Evolutionary conservation across 1,140 invertebrate genomes (phyloP), one percentile per base, ranked within the genome.

Genomic region (Gonatopus flavifemur): DNA sequence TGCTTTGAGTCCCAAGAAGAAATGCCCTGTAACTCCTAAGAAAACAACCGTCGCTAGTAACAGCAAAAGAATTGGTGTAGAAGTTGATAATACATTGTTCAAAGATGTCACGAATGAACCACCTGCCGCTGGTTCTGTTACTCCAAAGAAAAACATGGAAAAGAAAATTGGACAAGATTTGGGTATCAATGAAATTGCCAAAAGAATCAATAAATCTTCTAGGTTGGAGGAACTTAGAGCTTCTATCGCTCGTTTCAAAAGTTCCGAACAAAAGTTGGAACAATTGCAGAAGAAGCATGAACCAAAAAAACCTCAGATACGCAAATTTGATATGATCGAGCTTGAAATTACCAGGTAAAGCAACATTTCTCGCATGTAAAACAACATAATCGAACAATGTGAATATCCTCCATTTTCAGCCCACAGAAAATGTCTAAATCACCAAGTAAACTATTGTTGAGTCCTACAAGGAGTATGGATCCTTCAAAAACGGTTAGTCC

Each of bases 321-420:
- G 86, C 62, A 82, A 84, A 61, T 89, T 90, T 60, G 82, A 86
- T 45, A 82, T 82, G 16, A 86, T 90, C 66, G 81, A 90, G 68
- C 69, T 90, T 58, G 86, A 89, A 78, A 80, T n/a, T 90, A 58
- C 81, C 86, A 38, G 87, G 86, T 88, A 69, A 72, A 62, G 62
- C 28, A 30, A 24, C 9, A 41, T 13, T 37, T 35, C n/a, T n/a
- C n/a, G n/a, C n/a, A n/a, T n/a, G n/a, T n/a, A n/a, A n/a, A n/a
- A n/a, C n/a, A n/a, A n/a, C n/a, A n/a, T n/a, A n/a, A n/a, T n/a
- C n/a, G n/a, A n/a, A n/a, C n/a, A n/a, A n/a, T n/a, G n/a, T n/a
- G n/a, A n/a, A n/a, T n/a, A n/a, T n/a, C n/a, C n/a, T n/a, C n/a
- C n/a, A n/a, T n/a, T n/a, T n/a, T n/a, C 59, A 84, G 83, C 55